phyloP scores from a whole-genome alignment of 2,113 vertebrate species.

The Mus spicilegus region DNA sequence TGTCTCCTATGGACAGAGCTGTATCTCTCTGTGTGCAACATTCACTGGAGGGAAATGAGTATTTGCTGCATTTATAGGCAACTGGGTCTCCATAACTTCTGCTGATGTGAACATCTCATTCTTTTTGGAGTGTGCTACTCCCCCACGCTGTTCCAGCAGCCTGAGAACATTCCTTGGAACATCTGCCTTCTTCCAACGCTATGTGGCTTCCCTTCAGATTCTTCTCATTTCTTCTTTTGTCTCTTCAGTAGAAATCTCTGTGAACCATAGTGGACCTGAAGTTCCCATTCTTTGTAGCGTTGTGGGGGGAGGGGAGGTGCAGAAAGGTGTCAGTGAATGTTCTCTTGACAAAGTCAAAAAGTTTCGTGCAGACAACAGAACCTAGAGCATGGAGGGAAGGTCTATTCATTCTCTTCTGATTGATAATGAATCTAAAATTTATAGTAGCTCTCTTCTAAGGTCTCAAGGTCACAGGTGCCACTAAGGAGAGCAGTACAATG shows the following conservation, averaged over 20 bases:
- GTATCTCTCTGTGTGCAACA: not conserved
- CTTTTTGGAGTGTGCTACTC: no score
- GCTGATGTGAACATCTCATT: not conserved
- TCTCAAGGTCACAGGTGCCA: not conserved
- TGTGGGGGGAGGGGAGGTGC: no score
- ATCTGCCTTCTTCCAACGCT: not conserved
- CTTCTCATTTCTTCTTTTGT: not conserved
- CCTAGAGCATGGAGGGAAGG: fast-evolving
- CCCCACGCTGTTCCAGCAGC: not conserved
- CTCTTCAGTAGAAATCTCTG: not conserved
- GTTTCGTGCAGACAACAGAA: not conserved
- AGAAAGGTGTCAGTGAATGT: not conserved
- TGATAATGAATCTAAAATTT: not conserved
- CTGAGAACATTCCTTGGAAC: not conserved
- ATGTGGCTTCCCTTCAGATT: not conserved
- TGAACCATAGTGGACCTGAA: not conserved
- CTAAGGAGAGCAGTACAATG: not conserved
- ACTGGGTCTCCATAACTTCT: not conserved
- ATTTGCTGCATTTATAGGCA: not conserved
- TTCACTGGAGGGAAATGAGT: not conserved
- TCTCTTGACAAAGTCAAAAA: not conserved
- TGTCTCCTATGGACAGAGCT: not conserved
- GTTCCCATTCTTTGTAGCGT: no score
- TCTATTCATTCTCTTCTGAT: not conserved
- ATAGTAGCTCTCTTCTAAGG: not conserved